Percentiles rank a stretch among this genome's conserved stretches.
Conservation (phyloP, 2,113 vertebrate species). For the Percopsis transmontana region DNA sequence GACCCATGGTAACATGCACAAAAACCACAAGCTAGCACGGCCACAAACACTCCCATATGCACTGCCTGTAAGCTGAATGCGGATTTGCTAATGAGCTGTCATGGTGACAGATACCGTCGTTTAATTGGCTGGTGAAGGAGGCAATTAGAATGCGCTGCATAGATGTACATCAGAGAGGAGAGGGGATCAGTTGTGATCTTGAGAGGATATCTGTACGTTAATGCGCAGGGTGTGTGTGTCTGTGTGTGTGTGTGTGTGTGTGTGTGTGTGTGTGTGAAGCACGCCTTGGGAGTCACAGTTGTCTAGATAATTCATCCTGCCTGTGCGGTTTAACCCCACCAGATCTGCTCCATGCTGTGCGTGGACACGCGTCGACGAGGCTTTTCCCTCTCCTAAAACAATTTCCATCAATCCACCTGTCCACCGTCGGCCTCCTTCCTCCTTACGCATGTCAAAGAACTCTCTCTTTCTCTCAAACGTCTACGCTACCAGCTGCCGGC, state of each 20-base stretch:
- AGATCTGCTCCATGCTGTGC: constrained; percentile 22
- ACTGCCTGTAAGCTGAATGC: constrained; percentile 39
- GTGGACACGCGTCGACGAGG: too few relatives aligned
- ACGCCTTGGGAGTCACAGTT: constrained; percentile 19
- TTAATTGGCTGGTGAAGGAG: constrained; percentile 63
- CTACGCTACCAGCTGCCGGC: constrained; percentile 41
- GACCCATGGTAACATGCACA: background rate
- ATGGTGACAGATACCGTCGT: constrained; percentile 63
- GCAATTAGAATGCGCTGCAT: constrained; percentile 51
- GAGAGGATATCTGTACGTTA: constrained; percentile 31
- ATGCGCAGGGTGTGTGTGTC: constrained; percentile 13
- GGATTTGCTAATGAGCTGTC: constrained; percentile 64
- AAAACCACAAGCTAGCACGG: background rate
- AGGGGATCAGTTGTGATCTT: background rate
- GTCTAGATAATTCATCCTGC: constrained; percentile 49
- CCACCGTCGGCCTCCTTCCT: background rate
- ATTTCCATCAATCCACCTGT: background rate
- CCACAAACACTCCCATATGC: constrained; percentile 4
- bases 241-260: constrained; percentile 35
- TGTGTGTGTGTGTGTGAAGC: constrained; percentile 39
- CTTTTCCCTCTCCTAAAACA: too few relatives aligned
- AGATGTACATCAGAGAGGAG: constrained; percentile 36
- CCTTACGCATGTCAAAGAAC: background rate
- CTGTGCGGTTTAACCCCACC: constrained; percentile 45
- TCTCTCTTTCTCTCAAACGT: background rate